A percentile compares a stretch with the other conserved stretches of the same genome.
These are phyloP conservation scores for Lepeophtheirus salmonis DNA, from an alignment of 1,140 invertebrate species.

Conservation along the genomic window DNA sequence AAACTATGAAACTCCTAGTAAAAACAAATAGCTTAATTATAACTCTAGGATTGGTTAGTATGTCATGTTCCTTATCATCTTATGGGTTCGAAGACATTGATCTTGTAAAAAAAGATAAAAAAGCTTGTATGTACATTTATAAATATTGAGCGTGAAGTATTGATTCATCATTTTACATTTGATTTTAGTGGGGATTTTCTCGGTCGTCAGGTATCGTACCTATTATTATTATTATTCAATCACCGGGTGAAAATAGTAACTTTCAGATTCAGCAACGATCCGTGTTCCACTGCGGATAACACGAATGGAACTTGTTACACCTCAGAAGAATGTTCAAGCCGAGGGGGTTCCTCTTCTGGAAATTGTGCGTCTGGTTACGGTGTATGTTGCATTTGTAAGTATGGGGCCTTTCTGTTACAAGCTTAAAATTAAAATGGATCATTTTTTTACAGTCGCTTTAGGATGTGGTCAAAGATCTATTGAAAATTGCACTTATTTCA, in stretches of 20 bases:
- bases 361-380: slow-evolving; percentile 25
- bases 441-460: neutral
- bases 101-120: neutral
- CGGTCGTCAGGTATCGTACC: neutral
- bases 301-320: slow-evolving; percentile 46
- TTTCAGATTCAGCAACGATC: slow-evolving; percentile 46
- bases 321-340: slow-evolving; percentile 22
- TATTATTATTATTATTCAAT: too few relatives aligned
- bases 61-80: neutral
- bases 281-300: slow-evolving; percentile 35
- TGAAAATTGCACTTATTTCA: slow-evolving; percentile 15
- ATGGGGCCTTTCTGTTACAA: neutral
- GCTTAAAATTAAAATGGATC: neutral
- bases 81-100: neutral
- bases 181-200: too few relatives aligned
- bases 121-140: too few relatives aligned
- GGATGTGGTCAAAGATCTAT: neutral
- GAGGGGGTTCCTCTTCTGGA: slow-evolving; percentile 22
- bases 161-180: too few relatives aligned
- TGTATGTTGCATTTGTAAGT: slow-evolving; percentile 25
- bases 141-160: too few relatives aligned
- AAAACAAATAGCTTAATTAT: too few relatives aligned
- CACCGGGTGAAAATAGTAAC: too few relatives aligned
- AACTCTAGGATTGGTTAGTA: neutral
- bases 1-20: too few relatives aligned